A percentile compares a stretch with the other conserved stretches of the same genome.
These are phyloP conservation scores for Gobionotothen gibberifrons DNA, from an alignment of 2,797 vertebrate species.

Conservation along the genomic window DNA sequence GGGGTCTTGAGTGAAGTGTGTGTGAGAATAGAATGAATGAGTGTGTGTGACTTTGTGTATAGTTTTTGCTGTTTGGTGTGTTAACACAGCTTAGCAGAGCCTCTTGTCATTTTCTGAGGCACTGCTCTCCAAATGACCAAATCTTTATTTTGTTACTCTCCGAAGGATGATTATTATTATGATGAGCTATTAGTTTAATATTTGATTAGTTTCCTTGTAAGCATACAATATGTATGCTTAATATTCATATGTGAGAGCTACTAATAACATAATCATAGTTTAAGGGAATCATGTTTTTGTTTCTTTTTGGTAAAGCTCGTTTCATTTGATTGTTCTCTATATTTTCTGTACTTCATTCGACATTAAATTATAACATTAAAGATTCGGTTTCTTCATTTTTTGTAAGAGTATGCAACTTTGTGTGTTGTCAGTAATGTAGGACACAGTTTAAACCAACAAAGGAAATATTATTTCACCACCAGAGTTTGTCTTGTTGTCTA, in stretches of 20 bases:
- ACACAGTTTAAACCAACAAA: neutral
- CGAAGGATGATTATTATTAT: conserved; percentile 78
- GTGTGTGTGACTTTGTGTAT: conserved; percentile 53
- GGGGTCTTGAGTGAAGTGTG: conserved; percentile 31
- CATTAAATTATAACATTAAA: conserved; percentile 85
- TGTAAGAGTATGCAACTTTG: neutral
- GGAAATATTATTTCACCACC: neutral
- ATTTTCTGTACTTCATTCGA: conserved; percentile 94
- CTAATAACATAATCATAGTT: conserved; percentile 84
- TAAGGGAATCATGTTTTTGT: conserved; percentile 73
- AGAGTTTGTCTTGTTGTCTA: neutral
- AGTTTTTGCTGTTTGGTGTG: conserved; percentile 71
- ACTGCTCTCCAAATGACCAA: conserved; percentile 83
- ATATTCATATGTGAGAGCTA: conserved; percentile 83
- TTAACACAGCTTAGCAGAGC: conserved; percentile 71
- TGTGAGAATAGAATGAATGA: conserved; percentile 5
- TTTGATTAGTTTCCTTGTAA: conserved; percentile 86
- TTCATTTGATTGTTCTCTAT: conserved; percentile 92
- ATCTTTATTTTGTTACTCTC: conserved; percentile 88
- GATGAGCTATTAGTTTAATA: conserved; percentile 79
- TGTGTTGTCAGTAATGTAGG: neutral
- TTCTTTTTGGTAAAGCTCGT: conserved; percentile 83
- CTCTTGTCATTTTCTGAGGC: conserved; percentile 73
- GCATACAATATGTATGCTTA: no score
- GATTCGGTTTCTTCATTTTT: neutral